These are phyloP conservation scores for Papilio polyxenes DNA, from an alignment of 1,140 invertebrate species.

Conservation along the genomic window DNA sequence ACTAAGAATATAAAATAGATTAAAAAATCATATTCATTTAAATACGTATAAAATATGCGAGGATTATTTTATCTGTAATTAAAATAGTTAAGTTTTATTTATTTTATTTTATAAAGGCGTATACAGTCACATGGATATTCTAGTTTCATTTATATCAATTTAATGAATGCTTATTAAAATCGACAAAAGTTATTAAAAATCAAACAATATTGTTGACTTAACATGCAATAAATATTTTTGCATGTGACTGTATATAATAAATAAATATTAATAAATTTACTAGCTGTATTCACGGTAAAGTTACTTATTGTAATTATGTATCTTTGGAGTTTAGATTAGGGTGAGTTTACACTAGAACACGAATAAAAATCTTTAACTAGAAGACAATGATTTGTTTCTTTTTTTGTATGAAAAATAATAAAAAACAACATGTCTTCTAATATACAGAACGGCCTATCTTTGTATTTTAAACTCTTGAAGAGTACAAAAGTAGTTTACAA, in stretches of 20 bases:
- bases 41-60: background rate
- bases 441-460: no score
- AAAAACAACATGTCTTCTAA: no score
- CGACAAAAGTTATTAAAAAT: background rate
- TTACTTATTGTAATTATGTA: background rate
- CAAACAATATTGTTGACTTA: background rate
- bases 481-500: background rate
- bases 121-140: background rate
- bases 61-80: background rate
- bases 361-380: no score
- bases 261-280: background rate
- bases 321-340: background rate
- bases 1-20: background rate
- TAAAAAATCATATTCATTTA: slow-evolving; percentile 8
- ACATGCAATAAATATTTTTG: background rate
- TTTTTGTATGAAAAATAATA: no score
- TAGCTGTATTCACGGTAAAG: slow-evolving; percentile 5
- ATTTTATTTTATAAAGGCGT: background rate
- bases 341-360: no score
- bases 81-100: background rate
- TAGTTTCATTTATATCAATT: background rate
- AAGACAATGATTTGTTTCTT: no score
- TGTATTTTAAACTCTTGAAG: no score
- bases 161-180: background rate
- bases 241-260: slow-evolving; percentile 7